Evolutionary conservation across 1,140 invertebrate genomes (phyloP).

Genomic region (Drosophila melanogaster): DNA sequence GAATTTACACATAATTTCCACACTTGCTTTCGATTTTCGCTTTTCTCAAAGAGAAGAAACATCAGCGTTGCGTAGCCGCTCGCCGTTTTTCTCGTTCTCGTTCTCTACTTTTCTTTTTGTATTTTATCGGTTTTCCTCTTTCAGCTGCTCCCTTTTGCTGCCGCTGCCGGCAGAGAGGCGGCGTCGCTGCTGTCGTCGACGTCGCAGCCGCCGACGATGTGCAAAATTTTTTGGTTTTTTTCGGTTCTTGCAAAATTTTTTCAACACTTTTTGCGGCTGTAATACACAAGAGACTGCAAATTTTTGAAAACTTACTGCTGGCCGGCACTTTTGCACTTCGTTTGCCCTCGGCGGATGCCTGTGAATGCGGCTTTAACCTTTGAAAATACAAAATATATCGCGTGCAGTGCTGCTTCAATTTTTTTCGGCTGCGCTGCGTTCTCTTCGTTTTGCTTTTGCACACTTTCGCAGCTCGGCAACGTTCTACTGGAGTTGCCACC

Average conservation of each 20-base stretch:
- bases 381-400: constrained; percentile 80
- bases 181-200: constrained; percentile 31
- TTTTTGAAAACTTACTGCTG: constrained; percentile 66
- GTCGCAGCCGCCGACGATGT: constrained; percentile 69
- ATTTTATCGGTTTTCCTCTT: constrained; percentile 63
- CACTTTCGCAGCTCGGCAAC: constrained; percentile 58
- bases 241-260: constrained; percentile 69
- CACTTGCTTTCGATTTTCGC: constrained; percentile 16
- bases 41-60: constrained; percentile 15
- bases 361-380: constrained; percentile 61
- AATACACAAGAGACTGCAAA: constrained; percentile 49
- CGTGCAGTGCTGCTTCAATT: constrained; percentile 75
- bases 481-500: constrained; percentile 47
- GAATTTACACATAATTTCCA: constrained; percentile 62
- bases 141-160: constrained; percentile 58
- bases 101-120: not conserved
- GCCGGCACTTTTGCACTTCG: constrained; percentile 60
- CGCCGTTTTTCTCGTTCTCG: not conserved
- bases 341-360: constrained; percentile 43
- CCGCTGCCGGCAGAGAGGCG: constrained; percentile 40
- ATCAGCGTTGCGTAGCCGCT: constrained; percentile 27
- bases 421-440: constrained; percentile 68
- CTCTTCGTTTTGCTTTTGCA: constrained; percentile 63
- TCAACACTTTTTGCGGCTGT: constrained; percentile 32
- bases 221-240: constrained; percentile 71